These are phyloP conservation scores for Cassiopea andromeda DNA, from an alignment of 30 jellyfish, hydroid and myxozoan genomes.

Conservation along the genomic window DNA sequence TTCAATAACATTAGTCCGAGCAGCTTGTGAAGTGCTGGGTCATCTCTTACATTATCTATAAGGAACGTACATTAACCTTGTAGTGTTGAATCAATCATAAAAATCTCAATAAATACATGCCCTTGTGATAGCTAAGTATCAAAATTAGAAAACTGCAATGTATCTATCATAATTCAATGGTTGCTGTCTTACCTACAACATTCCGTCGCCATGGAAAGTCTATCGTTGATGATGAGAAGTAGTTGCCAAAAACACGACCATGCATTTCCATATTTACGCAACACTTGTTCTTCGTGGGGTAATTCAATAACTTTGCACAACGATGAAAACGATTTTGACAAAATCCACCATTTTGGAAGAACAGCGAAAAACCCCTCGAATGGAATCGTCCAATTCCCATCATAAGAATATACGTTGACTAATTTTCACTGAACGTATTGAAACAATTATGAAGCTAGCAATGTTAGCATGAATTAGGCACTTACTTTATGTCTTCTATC, in stretches of 20 bases:
- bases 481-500: no score
- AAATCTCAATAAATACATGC: not conserved
- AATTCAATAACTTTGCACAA: not conserved
- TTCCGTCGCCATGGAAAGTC: slow-evolving; percentile 7
- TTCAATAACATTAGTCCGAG: slow-evolving; percentile 37
- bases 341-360: not conserved
- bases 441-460: no score
- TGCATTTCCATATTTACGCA: not conserved
- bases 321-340: not conserved
- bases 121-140: not conserved
- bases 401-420: not conserved
- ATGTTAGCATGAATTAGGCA: no score
- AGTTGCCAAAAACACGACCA: not conserved
- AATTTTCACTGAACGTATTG: not conserved
- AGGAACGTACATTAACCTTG: not conserved
- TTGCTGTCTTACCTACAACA: slow-evolving; percentile 3
- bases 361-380: not conserved
- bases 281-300: not conserved
- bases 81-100: no score
- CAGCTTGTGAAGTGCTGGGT: slow-evolving; percentile 49
- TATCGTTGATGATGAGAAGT: not conserved
- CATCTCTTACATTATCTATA: slow-evolving; percentile 42
- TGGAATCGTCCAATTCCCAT: not conserved
- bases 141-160: not conserved
- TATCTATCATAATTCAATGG: no score